phyloP scores from a whole-genome alignment of 2,888 invertebrate species.

The Drosophila diplacantha region DNA sequence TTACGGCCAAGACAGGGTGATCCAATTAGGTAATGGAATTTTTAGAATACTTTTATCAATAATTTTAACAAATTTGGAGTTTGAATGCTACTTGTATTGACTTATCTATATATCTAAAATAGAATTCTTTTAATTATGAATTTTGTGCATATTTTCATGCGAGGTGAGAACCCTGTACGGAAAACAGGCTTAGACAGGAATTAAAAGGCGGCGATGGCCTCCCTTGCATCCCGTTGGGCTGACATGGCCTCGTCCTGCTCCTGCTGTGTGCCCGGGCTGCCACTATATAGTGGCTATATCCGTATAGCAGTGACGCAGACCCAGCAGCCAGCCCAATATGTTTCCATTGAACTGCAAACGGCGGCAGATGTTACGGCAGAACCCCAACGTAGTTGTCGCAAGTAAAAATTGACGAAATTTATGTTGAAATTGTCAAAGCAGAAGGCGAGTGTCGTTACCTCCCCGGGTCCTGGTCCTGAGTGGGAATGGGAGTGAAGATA shows the following conservation, averaged over 20 bases:
- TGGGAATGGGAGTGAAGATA: not conserved
- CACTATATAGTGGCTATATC: constrained; percentile 11
- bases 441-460: constrained; percentile 37
- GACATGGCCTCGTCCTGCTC: constrained; percentile 27
- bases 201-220: constrained; percentile 32
- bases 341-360: constrained; percentile 62
- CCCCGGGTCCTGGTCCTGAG: constrained; percentile 1
- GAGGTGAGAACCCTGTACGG: constrained; percentile 24
- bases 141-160: too few relatives aligned
- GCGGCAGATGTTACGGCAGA: constrained; percentile 57
- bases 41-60: not conserved
- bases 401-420: constrained; percentile 64
- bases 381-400: constrained; percentile 59
- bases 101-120: too few relatives aligned
- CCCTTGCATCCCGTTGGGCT: constrained; percentile 38
- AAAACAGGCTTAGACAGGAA: constrained; percentile 29
- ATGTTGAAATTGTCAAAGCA: constrained; percentile 63
- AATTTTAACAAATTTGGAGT: not conserved
- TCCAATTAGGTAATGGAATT: not conserved
- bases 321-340: constrained; percentile 52
- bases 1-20: constrained; percentile 24
- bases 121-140: too few relatives aligned
- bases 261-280: constrained; percentile 5
- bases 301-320: constrained; percentile 28
- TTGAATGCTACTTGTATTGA: too few relatives aligned